Evolutionary conservation across 2,888 invertebrate species (phyloP).

Genomic region (Leptinotarsa peninsularis): DNA sequence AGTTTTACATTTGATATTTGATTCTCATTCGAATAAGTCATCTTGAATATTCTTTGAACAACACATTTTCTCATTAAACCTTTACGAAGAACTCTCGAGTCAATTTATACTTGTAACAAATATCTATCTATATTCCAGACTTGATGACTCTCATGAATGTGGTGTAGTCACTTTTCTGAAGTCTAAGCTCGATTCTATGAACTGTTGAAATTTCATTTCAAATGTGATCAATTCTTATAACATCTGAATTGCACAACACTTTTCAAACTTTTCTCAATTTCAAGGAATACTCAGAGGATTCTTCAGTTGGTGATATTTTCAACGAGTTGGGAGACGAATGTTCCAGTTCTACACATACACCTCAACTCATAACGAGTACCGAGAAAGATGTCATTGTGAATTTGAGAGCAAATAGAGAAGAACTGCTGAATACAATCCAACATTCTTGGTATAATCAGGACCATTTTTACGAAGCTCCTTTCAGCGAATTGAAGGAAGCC

Average conservation of each 20-base stretch:
- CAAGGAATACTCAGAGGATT: slow-evolving; percentile 23
- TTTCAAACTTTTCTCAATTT: background rate
- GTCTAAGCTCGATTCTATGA: background rate
- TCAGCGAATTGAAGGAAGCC: slow-evolving; percentile 57
- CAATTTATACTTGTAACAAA: too few species aligned
- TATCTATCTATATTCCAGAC: too few species aligned
- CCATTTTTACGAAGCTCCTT: slow-evolving; percentile 52
- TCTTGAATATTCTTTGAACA: too few species aligned
- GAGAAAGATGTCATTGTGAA: slow-evolving; percentile 50
- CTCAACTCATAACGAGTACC: slow-evolving; percentile 41
- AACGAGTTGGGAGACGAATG: slow-evolving; percentile 24
- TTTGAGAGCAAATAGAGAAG: slow-evolving; percentile 51
- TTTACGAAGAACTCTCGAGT: too few species aligned
- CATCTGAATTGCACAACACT: too few species aligned
- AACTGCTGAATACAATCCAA: slow-evolving; percentile 57
- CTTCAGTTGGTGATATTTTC: slow-evolving; percentile 36
- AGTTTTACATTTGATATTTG: too few species aligned
- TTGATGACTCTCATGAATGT: too few species aligned
- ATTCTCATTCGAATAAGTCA: too few species aligned
- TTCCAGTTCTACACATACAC: slow-evolving; percentile 17
- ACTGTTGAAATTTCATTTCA: background rate
- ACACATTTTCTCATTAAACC: too few species aligned
- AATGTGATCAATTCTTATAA: too few species aligned
- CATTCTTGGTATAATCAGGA: slow-evolving; percentile 59
- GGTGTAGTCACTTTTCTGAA: too few species aligned